phyloP scores from a whole-genome alignment of 2,797 vertebrate genomes.

The Emydoidea blandingii region DNA sequence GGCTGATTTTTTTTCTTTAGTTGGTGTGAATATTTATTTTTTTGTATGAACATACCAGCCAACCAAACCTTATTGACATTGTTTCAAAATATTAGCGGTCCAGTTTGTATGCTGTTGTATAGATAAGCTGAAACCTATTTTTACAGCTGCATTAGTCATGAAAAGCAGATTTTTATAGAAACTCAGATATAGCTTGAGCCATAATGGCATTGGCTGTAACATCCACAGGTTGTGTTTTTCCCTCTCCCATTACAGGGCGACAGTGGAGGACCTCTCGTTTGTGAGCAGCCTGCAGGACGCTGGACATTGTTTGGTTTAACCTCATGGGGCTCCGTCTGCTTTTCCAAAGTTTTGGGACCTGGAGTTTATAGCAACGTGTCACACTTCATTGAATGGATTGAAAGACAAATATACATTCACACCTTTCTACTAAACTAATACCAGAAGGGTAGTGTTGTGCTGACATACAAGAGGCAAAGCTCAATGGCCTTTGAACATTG shows the following conservation, averaged over 20 bases:
- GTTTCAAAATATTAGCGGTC: not conserved
- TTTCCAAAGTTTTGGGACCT: conserved; percentile 94
- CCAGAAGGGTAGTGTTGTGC: conserved; percentile 39
- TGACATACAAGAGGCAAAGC: conserved; percentile 31
- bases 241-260: conserved; percentile 86
- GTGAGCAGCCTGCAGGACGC: conserved; percentile 84
- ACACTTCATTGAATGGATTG: conserved; percentile 94
- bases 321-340: conserved; percentile 96
- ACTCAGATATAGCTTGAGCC: fast-evolving
- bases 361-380: conserved; percentile 97
- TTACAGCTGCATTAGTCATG: not conserved
- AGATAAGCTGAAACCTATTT: not conserved
- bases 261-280: conserved; percentile 95
- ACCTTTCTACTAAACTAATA: conserved; percentile 86
- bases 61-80: not conserved
- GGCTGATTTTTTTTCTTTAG: not conserved
- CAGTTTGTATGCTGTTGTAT: fast-evolving
- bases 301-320: conserved; percentile 96
- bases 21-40: not conserved
- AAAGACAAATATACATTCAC: conserved; percentile 93
- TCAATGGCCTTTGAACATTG: not conserved
- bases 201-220: fast-evolving
- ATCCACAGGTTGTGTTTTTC: not conserved
- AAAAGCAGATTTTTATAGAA: not conserved
- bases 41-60: not conserved